phyloP scores from a whole-genome alignment of 2,113 vertebrate species.

The Prochilodus magdalenae region DNA sequence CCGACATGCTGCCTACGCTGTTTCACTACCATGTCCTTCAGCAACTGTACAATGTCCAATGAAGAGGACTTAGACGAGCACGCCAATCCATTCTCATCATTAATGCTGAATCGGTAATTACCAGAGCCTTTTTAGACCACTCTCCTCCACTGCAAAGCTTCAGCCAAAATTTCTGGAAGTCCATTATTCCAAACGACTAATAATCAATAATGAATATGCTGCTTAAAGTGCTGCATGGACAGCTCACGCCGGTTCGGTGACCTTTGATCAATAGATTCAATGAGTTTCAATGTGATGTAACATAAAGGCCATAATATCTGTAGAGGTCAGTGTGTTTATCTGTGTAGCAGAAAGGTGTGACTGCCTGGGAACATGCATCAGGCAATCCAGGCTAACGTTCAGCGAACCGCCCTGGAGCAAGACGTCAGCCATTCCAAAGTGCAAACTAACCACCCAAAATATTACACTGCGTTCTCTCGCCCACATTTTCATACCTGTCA shows the following conservation, averaged over 20 bases:
- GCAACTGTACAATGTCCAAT: background rate
- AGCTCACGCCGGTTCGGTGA: conserved; percentile 43
- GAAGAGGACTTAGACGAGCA: background rate
- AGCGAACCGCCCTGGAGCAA: no score
- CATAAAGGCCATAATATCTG: background rate
- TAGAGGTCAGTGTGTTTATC: conserved; percentile 15
- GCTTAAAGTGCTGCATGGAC: background rate
- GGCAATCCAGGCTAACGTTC: no score
- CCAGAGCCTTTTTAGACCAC: conserved; percentile 57
- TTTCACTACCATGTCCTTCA: background rate
- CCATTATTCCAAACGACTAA: conserved; percentile 52
- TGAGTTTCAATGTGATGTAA: conserved; percentile 52
- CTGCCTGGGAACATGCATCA: background rate
- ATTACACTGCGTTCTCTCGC: no score
- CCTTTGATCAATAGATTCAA: conserved; percentile 64
- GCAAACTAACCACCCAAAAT: no score
- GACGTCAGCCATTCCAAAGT: no score
- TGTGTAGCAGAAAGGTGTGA: background rate
- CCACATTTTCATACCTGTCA: no score
- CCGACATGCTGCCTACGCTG: background rate
- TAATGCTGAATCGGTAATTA: conserved; percentile 14
- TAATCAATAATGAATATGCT: background rate
- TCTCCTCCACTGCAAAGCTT: conserved; percentile 56
- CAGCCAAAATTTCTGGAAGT: conserved; percentile 56
- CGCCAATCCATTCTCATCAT: background rate